Percentiles rank a stretch among this genome's conserved stretches.
phyloP scores from a whole-genome alignment of 1,140 invertebrate genomes.

The Heliconius congener region DNA sequence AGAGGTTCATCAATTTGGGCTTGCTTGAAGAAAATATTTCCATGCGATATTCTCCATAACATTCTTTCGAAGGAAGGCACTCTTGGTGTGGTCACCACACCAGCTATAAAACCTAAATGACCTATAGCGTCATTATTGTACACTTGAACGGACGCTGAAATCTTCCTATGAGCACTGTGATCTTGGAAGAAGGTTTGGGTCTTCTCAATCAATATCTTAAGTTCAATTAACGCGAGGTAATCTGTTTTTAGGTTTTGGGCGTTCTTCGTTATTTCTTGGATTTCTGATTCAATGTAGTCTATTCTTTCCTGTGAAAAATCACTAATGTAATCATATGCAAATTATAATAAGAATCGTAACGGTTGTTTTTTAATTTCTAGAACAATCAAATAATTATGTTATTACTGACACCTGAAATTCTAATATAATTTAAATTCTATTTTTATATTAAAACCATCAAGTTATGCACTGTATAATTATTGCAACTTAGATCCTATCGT shows the following conservation, averaged over 20 bases:
- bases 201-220: conserved; percentile 93
- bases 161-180: conserved; percentile 82
- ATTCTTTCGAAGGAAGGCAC: conserved; percentile 91
- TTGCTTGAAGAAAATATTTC: conserved; percentile 91
- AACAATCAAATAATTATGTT: too few species aligned
- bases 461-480: too few species aligned
- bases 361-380: too few species aligned
- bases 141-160: conserved; percentile 86
- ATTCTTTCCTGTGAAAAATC: conserved; percentile 86
- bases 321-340: too few species aligned
- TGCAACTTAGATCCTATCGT: too few species aligned
- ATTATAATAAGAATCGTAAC: too few species aligned
- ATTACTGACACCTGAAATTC: too few species aligned
- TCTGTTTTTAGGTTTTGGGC: conserved; percentile 94
- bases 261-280: conserved; percentile 94
- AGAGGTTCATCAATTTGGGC: conserved; percentile 89
- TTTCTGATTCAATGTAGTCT: conserved; percentile 93
- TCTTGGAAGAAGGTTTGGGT: conserved; percentile 95
- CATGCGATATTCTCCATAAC: conserved; percentile 93
- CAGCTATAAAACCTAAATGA: conserved; percentile 84
- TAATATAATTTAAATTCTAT: too few species aligned
- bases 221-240: conserved; percentile 93
- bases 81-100: conserved; percentile 85
- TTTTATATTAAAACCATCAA: too few species aligned
- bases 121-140: conserved; percentile 88